Conservation (phyloP, 2,888 invertebrate genomes). For the Cremastobaeus sp. region DNA sequence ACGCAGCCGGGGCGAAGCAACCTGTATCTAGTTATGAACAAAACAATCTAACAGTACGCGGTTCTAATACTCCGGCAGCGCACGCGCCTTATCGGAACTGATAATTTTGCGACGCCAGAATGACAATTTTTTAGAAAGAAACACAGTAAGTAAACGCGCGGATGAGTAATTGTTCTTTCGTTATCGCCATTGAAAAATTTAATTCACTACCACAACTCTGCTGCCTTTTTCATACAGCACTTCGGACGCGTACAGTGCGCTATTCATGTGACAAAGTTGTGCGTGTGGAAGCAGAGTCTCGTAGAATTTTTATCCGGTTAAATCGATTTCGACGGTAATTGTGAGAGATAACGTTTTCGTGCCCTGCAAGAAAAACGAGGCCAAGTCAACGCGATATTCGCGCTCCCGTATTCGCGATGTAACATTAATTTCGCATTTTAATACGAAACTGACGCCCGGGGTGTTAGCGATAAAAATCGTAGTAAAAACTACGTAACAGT, state of each 20-base stretch:
- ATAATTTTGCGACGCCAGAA: neutral
- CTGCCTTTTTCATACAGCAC: constrained; percentile 1
- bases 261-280: constrained; percentile 32
- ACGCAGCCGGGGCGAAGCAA: no score
- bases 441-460: constrained; percentile 37
- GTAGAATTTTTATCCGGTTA: constrained; percentile 56
- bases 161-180: constrained; percentile 8
- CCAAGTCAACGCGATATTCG: constrained; percentile 47
- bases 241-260: neutral
- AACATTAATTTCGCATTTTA: constrained; percentile 52
- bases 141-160: neutral
- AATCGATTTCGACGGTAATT: constrained; percentile 69
- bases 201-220: constrained; percentile 24
- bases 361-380: constrained; percentile 65
- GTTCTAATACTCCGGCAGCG: neutral
- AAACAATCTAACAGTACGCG: neutral
- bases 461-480: constrained; percentile 34
- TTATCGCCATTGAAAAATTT: constrained; percentile 30
- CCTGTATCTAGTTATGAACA: no score
- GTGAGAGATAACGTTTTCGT: constrained; percentile 68
- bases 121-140: neutral
- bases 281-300: constrained; percentile 41
- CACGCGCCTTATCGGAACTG: neutral
- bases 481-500: neutral
- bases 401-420: constrained; percentile 27